A percentile compares a stretch with the other conserved stretches of the same genome.
These are phyloP conservation scores for Collichthys lucidus DNA, from an alignment of 2,113 vertebrate genomes.

Conservation along the genomic window DNA sequence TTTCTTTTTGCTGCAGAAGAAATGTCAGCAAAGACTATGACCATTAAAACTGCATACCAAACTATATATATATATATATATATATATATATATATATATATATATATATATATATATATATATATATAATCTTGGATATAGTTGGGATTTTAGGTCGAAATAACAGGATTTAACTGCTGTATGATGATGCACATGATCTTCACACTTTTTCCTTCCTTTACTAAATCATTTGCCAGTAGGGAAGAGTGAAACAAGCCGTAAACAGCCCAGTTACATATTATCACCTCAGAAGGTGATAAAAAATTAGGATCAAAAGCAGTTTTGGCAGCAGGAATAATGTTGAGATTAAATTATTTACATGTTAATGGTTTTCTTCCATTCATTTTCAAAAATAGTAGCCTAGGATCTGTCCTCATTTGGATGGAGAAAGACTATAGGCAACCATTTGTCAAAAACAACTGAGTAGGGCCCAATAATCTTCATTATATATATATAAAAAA, in stretches of 20 bases:
- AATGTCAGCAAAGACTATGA: neutral
- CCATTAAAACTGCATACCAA: neutral
- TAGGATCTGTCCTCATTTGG: neutral
- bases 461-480: neutral
- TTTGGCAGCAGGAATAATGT: too few relatives aligned
- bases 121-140: too few relatives aligned
- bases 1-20: constrained; percentile 5
- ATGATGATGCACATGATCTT: neutral
- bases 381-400: neutral
- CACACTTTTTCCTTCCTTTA: neutral
- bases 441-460: neutral
- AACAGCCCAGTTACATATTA: neutral
- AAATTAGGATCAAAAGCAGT: neutral
- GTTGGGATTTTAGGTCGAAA: neutral
- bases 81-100: too few relatives aligned
- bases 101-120: too few relatives aligned
- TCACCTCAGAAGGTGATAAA: neutral
- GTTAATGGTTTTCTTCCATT: too few relatives aligned
- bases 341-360: neutral
- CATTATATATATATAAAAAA: neutral
- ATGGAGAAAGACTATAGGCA: neutral
- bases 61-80: too few relatives aligned
- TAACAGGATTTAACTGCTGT: neutral
- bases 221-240: neutral
- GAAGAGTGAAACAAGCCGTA: neutral